Evolutionary conservation across 2,797 vertebrate species (phyloP).

Genomic region (Semaprochilodus insignis): DNA sequence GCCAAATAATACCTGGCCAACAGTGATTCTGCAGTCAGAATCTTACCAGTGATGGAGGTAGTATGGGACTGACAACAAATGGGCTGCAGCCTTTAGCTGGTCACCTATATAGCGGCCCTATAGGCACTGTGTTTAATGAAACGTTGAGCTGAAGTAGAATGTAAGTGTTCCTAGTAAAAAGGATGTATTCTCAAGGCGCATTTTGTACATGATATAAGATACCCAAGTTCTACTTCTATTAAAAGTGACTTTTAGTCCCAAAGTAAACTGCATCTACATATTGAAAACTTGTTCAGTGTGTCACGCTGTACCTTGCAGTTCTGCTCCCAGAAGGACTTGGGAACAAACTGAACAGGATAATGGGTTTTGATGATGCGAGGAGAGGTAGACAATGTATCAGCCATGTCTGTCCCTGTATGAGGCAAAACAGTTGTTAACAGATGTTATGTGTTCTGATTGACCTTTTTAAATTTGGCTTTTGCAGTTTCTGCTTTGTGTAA

Average conservation of each 20-base stretch:
- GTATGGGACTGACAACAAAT: no score
- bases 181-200: neutral
- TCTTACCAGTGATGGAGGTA: no score
- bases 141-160: no score
- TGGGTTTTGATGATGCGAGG: constrained; percentile 81
- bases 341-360: constrained; percentile 75
- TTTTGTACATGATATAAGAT: neutral
- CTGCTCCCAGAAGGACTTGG: constrained; percentile 78
- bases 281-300: no score
- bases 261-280: neutral
- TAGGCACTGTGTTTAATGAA: no score
- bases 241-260: neutral
- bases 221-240: neutral
- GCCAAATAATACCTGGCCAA: no score
- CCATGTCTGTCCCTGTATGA: constrained; percentile 67
- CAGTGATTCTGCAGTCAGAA: no score
- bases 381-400: constrained; percentile 67
- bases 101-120: no score
- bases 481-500: neutral
- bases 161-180: no score
- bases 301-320: constrained; percentile 60
- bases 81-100: no score
- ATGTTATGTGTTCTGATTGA: neutral
- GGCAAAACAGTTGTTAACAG: neutral
- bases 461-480: neutral